Conservation (phyloP, 2,797 vertebrate genomes). For the Cynodonichthys magdalenae region DNA sequence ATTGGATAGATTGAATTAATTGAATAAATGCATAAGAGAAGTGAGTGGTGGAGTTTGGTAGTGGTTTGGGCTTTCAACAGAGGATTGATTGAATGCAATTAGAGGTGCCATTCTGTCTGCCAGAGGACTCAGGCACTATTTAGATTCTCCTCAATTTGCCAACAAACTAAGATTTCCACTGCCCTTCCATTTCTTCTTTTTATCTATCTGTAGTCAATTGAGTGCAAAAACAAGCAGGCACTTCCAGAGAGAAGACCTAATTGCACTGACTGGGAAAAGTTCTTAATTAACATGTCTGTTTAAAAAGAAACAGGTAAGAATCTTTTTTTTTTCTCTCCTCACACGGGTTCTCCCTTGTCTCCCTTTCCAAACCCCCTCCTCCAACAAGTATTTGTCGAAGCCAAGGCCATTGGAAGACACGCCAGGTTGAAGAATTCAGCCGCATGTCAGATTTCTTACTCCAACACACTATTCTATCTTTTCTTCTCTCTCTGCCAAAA, state of each 20-base stretch:
- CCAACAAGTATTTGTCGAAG: slow-evolving; percentile 35
- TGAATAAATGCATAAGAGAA: slow-evolving; percentile 22
- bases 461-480: slow-evolving; percentile 49
- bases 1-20: slow-evolving; percentile 14
- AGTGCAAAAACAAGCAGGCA: slow-evolving; percentile 42
- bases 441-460: slow-evolving; percentile 63
- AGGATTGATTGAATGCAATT: slow-evolving; percentile 66
- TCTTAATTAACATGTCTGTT: slow-evolving; percentile 53
- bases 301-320: slow-evolving; percentile 36
- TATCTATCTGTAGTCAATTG: slow-evolving; percentile 18
- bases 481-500: slow-evolving; percentile 43
- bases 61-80: slow-evolving; percentile 20
- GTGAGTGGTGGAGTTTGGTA: slow-evolving; percentile 22
- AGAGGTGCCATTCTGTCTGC: slow-evolving; percentile 67
- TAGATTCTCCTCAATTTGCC: slow-evolving; percentile 56
- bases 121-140: slow-evolving; percentile 53
- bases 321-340: slow-evolving; percentile 22
- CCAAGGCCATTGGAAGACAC: slow-evolving; percentile 50
- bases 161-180: slow-evolving; percentile 41
- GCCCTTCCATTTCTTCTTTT: slow-evolving; percentile 28
- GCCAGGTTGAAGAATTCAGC: slow-evolving; percentile 63
- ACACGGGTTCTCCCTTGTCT: slow-evolving; percentile 36
- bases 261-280: slow-evolving; percentile 33
- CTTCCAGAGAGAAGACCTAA: slow-evolving; percentile 42
- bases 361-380: slow-evolving; percentile 11